Evolutionary conservation across 2,888 invertebrate genomes (phyloP).

Genomic region (Polia nebulosa): DNA sequence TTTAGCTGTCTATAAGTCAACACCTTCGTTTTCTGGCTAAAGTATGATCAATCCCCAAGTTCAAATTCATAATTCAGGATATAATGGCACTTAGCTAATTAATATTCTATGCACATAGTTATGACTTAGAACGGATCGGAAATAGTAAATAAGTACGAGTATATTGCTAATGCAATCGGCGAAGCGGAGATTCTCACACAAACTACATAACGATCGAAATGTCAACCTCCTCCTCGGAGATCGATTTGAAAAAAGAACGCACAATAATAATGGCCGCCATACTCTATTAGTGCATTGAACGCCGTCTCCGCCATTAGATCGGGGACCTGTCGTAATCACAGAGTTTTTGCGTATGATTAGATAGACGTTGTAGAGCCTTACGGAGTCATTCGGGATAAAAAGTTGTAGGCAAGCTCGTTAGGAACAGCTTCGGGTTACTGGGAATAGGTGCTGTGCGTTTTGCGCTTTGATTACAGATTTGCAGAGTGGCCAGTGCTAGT

Average conservation of each 20-base stretch:
- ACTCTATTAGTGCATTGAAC: slow-evolving; percentile 27
- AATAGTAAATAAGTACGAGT: too few relatives aligned
- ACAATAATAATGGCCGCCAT: slow-evolving; percentile 5
- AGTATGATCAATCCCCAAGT: too few relatives aligned
- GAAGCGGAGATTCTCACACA: not conserved
- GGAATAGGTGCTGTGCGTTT: not conserved
- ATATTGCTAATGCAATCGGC: too few relatives aligned
- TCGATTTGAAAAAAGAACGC: slow-evolving; percentile 5
- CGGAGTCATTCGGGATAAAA: slow-evolving; percentile 31
- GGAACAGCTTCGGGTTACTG: slow-evolving; percentile 12
- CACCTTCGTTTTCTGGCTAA: too few relatives aligned
- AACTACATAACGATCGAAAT: not conserved
- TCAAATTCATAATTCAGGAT: too few relatives aligned
- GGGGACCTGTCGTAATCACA: slow-evolving; percentile 26
- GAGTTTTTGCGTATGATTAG: slow-evolving; percentile 41
- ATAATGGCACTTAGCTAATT: too few relatives aligned
- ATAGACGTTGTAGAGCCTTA: slow-evolving; percentile 14
- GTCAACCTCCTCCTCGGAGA: slow-evolving; percentile 13
- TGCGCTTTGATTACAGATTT: too few relatives aligned
- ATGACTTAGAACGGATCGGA: too few relatives aligned
- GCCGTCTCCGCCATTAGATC: slow-evolving; percentile 35
- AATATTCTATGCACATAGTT: too few relatives aligned
- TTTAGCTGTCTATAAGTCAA: too few relatives aligned
- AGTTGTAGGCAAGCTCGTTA: slow-evolving; percentile 34
- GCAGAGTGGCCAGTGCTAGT: too few relatives aligned